Evolutionary conservation across 53 echinoderm and acorn worm species (phyloP), one percentile per base, ranked within the genome.

Genomic region (Mesocentrotus franciscanus): DNA sequence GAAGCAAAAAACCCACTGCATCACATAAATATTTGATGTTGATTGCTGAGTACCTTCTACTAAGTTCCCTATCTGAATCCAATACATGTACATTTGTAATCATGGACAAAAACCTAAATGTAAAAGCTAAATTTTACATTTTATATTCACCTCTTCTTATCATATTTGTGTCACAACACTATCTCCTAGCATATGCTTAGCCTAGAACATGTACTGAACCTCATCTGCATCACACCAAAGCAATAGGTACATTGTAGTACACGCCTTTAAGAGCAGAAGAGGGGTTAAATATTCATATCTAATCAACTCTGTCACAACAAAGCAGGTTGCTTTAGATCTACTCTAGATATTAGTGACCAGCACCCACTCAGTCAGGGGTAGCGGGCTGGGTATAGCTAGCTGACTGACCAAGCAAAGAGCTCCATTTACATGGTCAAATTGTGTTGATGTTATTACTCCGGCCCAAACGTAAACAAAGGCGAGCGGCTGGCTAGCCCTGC

Each of bases 321-420:
- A 58, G 81, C 93, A 93, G 61, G 76, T 93, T 93, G 76, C 62
- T 93, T 57, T 79, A 93, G 56, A 93, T 93, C 93, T 93, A 56
- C 78, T 64, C 61, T 60, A 81, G 93, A 93, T 93, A 59, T 59
- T 29, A 92, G 60, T 66, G 36, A 36, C 92, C 33, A 39, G 32
- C 33, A 33, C 16, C 36, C 90, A 90, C 59, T 85, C 33, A 78
- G 58, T 18, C 6, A 11, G 0, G 35, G 35, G 7, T 57, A 18
- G 62, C 39, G 34, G 39, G n/a, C 74, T 92, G 36, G 61, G 55
- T 13, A n/a, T n/a, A 49, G 42, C 55, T 35, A 55, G 59, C 61
- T 60, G 61, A 20, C 70, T 92, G 36, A 56, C 90, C 60, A 90
- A 60, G 18, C 59, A 61, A 7, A 61, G 59, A 91, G 61, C 35